These are phyloP conservation scores for Amiota mariae DNA, from an alignment of 2,888 invertebrate species.

Conservation along the genomic window DNA sequence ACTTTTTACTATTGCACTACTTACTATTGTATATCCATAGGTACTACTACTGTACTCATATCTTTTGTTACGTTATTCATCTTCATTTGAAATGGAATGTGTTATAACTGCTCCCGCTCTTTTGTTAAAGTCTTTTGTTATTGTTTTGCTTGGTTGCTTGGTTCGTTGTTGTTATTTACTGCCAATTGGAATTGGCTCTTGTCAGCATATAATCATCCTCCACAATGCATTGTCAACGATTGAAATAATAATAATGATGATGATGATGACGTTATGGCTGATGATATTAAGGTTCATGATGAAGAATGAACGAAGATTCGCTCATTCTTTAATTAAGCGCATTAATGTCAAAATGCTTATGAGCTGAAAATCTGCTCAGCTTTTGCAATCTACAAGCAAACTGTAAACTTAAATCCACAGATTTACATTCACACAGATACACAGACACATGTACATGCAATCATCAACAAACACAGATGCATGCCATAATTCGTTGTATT, in stretches of 20 bases:
- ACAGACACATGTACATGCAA: neutral
- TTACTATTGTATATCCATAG: too few relatives aligned
- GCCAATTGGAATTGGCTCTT: neutral
- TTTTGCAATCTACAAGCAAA: neutral
- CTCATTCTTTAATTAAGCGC: constrained; percentile 61
- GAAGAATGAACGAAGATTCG: constrained; percentile 7
- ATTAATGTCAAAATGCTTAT: constrained; percentile 63
- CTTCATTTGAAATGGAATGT: neutral
- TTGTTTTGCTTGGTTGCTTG: too few relatives aligned
- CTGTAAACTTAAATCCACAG: neutral
- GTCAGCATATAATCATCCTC: neutral
- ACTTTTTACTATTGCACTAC: too few relatives aligned
- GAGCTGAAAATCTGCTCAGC: constrained; percentile 38
- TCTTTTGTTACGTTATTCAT: neutral
- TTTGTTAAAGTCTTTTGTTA: too few relatives aligned
- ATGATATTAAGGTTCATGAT: too few relatives aligned
- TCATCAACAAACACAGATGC: neutral
- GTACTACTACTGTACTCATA: neutral
- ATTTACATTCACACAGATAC: constrained; percentile 1
- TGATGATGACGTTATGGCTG: neutral
- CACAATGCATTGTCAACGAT: neutral
- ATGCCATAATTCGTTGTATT: constrained; percentile 15
- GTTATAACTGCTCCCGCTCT: too few relatives aligned
- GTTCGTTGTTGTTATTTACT: neutral
- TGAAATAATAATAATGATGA: neutral